A percentile compares a stretch with the other conserved stretches of the same genome.
Evolutionary conservation across 2,113 vertebrate genomes (phyloP).

Genomic region (Istiophorus platypterus): DNA sequence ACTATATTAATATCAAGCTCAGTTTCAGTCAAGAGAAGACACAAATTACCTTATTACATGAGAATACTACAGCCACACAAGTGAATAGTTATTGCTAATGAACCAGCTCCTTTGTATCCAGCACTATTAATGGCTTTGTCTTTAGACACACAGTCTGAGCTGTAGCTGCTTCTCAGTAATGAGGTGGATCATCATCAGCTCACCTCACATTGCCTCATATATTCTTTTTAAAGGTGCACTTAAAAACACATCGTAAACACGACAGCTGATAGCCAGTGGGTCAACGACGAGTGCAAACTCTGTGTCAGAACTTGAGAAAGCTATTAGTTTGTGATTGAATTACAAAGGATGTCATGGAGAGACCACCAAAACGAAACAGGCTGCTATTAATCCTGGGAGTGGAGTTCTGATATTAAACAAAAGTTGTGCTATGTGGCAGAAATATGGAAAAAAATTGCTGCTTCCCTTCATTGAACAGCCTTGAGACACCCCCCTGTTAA

Average conservation of each 20-base stretch:
- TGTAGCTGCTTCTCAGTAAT: conserved; percentile 42
- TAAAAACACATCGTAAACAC: not conserved
- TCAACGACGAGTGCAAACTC: not conserved
- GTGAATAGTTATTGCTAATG: conserved; percentile 11
- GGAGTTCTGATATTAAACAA: not conserved
- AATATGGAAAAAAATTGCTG: not conserved
- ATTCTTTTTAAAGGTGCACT: not conserved
- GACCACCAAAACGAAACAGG: not conserved
- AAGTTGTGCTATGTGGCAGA: not conserved
- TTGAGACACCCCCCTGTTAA: not conserved
- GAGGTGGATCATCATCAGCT: conserved; percentile 39
- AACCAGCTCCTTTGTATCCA: conserved; percentile 25
- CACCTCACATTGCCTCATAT: not conserved
- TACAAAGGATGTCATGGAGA: not conserved
- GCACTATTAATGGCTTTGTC: conserved; percentile 17
- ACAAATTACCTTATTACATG: not conserved
- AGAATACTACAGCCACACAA: not conserved
- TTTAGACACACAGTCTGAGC: conserved; percentile 36
- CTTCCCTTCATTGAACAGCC: not conserved
- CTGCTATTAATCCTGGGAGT: not conserved
- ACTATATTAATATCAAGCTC: not conserved
- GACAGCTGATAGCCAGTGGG: not conserved
- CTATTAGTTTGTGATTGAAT: not conserved
- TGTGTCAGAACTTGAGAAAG: not conserved
- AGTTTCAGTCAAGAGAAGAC: conserved; percentile 2